A percentile compares a stretch with the other conserved stretches of the same genome.
These are phyloP conservation scores for Sinocyclocheilus maitianheensis DNA, from an alignment of 2,113 vertebrate species.

Conservation along the genomic window DNA sequence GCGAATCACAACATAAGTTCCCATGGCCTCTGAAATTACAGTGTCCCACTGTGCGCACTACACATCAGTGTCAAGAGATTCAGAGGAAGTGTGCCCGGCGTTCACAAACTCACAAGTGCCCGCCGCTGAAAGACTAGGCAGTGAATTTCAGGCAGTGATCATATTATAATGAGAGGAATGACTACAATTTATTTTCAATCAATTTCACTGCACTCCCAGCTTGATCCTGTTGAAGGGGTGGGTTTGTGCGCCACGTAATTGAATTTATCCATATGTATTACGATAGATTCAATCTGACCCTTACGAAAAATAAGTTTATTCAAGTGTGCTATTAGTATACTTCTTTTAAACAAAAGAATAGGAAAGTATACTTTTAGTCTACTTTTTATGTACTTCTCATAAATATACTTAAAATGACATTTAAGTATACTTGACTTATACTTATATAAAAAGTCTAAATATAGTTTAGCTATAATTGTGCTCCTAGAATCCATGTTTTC, in stretches of 20 bases:
- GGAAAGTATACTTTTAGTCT: no score
- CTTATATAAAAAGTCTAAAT: no score
- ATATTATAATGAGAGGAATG: slow-evolving; percentile 43
- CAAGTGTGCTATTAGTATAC: no score
- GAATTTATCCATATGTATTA: not conserved
- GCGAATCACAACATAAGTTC: not conserved
- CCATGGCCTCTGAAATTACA: not conserved
- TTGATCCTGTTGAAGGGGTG: slow-evolving; percentile 27
- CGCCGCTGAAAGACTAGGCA: slow-evolving; percentile 16
- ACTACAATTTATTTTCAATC: slow-evolving; percentile 39
- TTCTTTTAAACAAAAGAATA: no score
- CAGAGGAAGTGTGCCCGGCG: not conserved
- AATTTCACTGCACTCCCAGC: slow-evolving; percentile 25
- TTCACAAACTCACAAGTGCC: slow-evolving; percentile 17
- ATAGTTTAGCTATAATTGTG: no score
- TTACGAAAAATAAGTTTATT: no score
- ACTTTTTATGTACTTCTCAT: no score
- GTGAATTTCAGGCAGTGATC: slow-evolving; percentile 16
- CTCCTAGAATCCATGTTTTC: no score
- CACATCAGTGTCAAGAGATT: slow-evolving; percentile 19
- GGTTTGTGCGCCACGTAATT: not conserved
- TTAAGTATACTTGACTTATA: no score
- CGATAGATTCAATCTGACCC: not conserved
- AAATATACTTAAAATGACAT: no score
- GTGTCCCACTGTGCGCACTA: not conserved